Evolutionary conservation across 2,797 vertebrate species (phyloP).

Genomic region (Poecilia picta): DNA sequence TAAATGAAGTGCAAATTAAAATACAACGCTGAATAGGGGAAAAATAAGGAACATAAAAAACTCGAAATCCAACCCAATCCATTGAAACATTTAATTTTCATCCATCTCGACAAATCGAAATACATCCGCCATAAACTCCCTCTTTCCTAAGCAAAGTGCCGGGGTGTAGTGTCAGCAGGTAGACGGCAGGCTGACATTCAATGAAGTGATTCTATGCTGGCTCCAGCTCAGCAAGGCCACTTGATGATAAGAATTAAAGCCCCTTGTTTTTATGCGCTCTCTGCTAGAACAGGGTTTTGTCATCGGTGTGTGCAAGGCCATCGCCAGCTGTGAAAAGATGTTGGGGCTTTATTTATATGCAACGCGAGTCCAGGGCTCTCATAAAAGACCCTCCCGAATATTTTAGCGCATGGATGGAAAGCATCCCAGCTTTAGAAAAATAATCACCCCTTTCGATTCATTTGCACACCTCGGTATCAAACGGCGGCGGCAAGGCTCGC

Average conservation of each 20-base stretch:
- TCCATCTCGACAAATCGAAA: slow-evolving; percentile 40
- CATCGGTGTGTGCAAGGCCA: slow-evolving; percentile 42
- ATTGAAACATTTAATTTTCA: slow-evolving; percentile 54
- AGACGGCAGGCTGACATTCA: slow-evolving; percentile 45
- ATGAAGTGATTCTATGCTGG: slow-evolving; percentile 23
- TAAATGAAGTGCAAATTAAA: slow-evolving; percentile 75
- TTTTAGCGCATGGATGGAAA: slow-evolving; percentile 41
- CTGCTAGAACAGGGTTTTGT: slow-evolving; percentile 44
- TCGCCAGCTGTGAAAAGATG: slow-evolving; percentile 29
- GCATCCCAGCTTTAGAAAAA: slow-evolving; percentile 29
- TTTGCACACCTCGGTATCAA: slow-evolving; percentile 71
- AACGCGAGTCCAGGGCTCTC: slow-evolving; percentile 27
- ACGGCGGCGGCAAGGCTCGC: slow-evolving; percentile 51
- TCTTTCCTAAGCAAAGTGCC: slow-evolving; percentile 34
- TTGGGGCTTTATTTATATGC: slow-evolving; percentile 53
- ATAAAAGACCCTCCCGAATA: slow-evolving; percentile 32
- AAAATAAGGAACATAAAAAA: slow-evolving; percentile 7
- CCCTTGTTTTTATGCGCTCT: slow-evolving; percentile 48
- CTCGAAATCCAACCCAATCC: not conserved
- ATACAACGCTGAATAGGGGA: slow-evolving; percentile 35
- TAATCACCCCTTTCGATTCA: slow-evolving; percentile 55
- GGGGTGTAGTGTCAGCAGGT: slow-evolving; percentile 27
- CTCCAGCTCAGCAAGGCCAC: slow-evolving; percentile 45
- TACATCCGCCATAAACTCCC: not conserved
- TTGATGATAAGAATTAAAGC: slow-evolving; percentile 56